Evolutionary conservation across 2,797 vertebrate genomes (phyloP), one percentile per base, ranked within the genome.

Genomic region (Hyperoplus lanceolatus): DNA sequence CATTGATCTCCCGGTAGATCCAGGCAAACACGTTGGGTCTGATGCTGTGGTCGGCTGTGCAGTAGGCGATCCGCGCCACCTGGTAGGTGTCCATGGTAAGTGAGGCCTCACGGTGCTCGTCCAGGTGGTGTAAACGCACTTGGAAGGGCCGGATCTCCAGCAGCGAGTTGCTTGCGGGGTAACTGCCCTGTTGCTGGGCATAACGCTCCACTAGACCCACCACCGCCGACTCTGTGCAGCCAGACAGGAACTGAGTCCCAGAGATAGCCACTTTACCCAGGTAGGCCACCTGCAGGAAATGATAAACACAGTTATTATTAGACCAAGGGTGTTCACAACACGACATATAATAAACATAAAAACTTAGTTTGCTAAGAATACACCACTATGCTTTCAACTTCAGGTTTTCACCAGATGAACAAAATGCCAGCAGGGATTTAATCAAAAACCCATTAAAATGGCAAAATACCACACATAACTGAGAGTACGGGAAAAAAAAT

Each of bases 1-100:
- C 98, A 0, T 99, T 99, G 94, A 99, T 99, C 95, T 99, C 97
- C 83, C 98, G 94, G 92, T 99, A 99, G 78, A 99, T 96, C 98
- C 98, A 99, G 67, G 98, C 98, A 0, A 99, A 99, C 86, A 99
- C 95, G 84, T 98, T 98, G 82, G 98, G 96, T 91, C 96, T 97
- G 89, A 97, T 77, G 1, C 97, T 92, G 92, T 99, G 98, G 93
- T 99, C 98, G 1, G 98, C 98, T 1, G 98, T 99, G 97, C 98
- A 99, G 92, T 99, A 99, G 79, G 98, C 98, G 4, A 99, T 99
- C 54, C 98, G 97, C 16, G 98, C 97, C 92, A 99, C 98, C 93
- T 99, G 98, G 93, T 98, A 99, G 84, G 97, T 98, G 96, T 99
- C 98, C 97, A 98, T 97, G 93, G 96, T 96, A 69, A 97, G 90